Evolutionary conservation across 2,113 vertebrate species (phyloP).

Genomic region (Emydura subglobosa): DNA sequence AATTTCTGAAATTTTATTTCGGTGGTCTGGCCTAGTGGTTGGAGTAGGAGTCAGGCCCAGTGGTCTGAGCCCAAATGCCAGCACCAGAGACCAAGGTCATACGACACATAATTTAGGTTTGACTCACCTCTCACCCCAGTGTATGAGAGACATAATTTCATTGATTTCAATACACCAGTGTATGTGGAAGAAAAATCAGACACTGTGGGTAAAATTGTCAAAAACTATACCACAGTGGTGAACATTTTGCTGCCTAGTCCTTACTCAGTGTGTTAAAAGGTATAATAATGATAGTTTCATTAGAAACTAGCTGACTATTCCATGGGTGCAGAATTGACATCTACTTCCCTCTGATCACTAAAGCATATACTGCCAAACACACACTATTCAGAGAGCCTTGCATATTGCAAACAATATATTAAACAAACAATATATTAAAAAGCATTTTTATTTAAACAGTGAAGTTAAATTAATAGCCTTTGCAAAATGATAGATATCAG

Average conservation of each 20-base stretch:
- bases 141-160: background rate
- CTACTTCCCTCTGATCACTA: background rate
- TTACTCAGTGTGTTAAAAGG: background rate
- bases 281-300: background rate
- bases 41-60: too few relatives aligned
- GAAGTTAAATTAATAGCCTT: background rate
- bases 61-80: too few relatives aligned
- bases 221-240: rapidly evolving
- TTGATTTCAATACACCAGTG: background rate
- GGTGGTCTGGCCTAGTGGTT: too few relatives aligned
- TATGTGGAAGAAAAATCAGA: background rate
- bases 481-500: background rate
- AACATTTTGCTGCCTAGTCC: background rate
- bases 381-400: background rate
- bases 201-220: background rate
- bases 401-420: background rate
- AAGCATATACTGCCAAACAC: background rate
- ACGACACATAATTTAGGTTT: background rate
- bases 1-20: too few relatives aligned
- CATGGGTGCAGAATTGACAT: background rate
- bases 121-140: background rate
- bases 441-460: background rate
- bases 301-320: background rate
- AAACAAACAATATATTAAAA: rapidly evolving
- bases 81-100: background rate